Conservation (phyloP, 2,888 invertebrate genomes). For the Ochropacha duplaris region DNA sequence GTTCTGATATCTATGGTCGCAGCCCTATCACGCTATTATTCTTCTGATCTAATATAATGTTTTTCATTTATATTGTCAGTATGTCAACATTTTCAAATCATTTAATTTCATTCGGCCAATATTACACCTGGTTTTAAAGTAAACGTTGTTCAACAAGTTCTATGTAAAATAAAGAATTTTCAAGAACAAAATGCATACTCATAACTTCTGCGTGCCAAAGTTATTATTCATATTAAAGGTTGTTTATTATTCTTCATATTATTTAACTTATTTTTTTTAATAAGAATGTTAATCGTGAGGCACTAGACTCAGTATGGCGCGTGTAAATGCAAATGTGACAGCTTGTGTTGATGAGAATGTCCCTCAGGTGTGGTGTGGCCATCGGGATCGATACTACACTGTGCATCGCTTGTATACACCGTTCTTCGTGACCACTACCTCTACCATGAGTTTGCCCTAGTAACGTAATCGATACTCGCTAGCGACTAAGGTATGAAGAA, state of each 20-base stretch:
- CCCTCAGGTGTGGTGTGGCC: background rate
- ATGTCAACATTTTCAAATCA: background rate
- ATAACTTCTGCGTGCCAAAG: background rate
- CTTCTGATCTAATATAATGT: background rate
- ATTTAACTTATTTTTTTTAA: background rate
- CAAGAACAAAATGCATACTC: background rate
- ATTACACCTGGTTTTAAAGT: background rate
- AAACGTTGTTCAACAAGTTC: background rate
- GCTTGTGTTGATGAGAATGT: background rate
- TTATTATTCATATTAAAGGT: background rate
- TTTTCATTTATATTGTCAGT: background rate
- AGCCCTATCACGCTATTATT: too few relatives aligned
- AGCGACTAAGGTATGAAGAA: too few relatives aligned
- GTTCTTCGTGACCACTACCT: too few relatives aligned
- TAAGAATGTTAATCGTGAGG: background rate
- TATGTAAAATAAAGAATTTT: background rate
- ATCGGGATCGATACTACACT: background rate
- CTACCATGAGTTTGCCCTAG: too few relatives aligned
- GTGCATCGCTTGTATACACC: too few relatives aligned
- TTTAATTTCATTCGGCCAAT: background rate
- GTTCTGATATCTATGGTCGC: too few relatives aligned
- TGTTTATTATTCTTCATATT: background rate
- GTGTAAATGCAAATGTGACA: conserved; percentile 2
- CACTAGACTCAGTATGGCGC: background rate
- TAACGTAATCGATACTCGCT: too few relatives aligned